A percentile compares a stretch with the other conserved stretches of the same genome.
phyloP scores from a whole-genome alignment of 2,797 vertebrate species.

The Notoglanidium macrostoma region DNA sequence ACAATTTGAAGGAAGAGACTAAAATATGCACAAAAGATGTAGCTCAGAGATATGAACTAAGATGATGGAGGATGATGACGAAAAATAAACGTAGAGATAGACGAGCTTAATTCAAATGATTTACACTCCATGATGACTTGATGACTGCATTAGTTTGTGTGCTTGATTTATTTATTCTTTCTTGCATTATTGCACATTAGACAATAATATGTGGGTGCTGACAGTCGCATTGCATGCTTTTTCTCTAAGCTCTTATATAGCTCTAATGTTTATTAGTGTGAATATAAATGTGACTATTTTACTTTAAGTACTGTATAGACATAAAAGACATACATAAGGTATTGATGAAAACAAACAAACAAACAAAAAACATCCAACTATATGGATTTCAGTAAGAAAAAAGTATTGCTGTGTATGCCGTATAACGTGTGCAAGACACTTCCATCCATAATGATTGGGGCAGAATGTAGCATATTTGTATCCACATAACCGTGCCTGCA shows the following conservation, averaged over 20 bases:
- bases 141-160: conserved; percentile 17
- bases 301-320: not conserved
- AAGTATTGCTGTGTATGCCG: too few species aligned
- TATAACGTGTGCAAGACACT: not conserved
- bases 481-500: not conserved
- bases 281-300: not conserved
- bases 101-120: conserved; percentile 14
- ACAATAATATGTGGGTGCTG: conserved; percentile 18
- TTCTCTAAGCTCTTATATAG: not conserved
- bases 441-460: not conserved
- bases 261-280: not conserved
- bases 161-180: not conserved
- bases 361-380: too few species aligned
- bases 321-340: not conserved
- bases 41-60: conserved; percentile 19
- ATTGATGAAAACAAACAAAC: not conserved
- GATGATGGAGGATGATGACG: conserved; percentile 6
- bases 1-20: not conserved
- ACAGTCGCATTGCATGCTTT: not conserved
- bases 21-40: conserved; percentile 25
- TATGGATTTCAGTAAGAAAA: not conserved
- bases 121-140: conserved; percentile 14
- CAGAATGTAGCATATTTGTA: too few species aligned
- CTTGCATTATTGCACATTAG: conserved; percentile 29
- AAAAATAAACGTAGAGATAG: not conserved